phyloP scores from a whole-genome alignment of 1,140 invertebrate species.

The Galleria mellonella region DNA sequence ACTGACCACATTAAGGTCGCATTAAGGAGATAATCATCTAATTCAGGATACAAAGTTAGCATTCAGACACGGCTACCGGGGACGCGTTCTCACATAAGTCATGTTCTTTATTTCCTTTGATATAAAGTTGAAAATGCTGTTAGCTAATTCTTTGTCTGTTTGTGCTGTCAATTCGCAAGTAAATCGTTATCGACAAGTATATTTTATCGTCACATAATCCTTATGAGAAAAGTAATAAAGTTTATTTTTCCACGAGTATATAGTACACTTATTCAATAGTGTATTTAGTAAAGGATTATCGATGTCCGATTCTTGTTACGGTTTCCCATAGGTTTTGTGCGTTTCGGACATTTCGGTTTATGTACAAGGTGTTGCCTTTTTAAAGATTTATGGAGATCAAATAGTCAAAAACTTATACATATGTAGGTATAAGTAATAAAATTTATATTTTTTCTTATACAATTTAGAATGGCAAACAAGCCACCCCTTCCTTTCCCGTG shows the following conservation, averaged over 20 bases:
- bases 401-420: too few relatives aligned
- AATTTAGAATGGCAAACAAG: too few relatives aligned
- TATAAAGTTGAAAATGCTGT: background rate
- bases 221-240: background rate
- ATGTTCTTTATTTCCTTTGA: background rate
- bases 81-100: background rate
- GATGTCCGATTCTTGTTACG: conserved; percentile 20
- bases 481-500: too few relatives aligned
- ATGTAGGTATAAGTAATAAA: too few relatives aligned
- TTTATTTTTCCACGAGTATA: background rate
- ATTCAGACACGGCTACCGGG: conserved; percentile 18
- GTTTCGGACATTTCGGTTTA: conserved; percentile 10
- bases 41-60: conserved; percentile 48
- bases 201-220: background rate
- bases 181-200: background rate
- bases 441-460: too few relatives aligned
- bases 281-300: conserved; percentile 15
- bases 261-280: background rate
- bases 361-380: background rate
- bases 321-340: conserved; percentile 18
- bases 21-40: conserved; percentile 57
- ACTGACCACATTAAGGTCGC: conserved; percentile 36
- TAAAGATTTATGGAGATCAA: too few relatives aligned
- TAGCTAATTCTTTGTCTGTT: background rate
- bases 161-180: too few relatives aligned